Evolutionary conservation across 2,113 vertebrate genomes (phyloP).

Genomic region (Pantherophis guttatus): DNA sequence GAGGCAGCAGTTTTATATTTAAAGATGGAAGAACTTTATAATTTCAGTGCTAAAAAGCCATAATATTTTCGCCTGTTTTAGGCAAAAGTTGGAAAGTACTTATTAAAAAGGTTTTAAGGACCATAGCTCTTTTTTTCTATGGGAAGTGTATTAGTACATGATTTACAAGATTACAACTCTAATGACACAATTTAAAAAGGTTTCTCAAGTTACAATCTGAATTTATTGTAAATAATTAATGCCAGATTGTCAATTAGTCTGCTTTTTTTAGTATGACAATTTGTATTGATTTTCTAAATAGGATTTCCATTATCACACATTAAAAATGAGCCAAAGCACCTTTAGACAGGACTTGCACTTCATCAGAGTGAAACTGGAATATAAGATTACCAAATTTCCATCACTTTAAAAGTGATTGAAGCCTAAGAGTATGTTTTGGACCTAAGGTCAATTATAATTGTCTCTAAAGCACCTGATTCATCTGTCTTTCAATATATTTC

Average conservation of each 20-base stretch:
- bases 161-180: neutral
- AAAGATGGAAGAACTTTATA: neutral
- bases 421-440: neutral
- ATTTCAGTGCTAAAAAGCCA: neutral
- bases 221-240: constrained; percentile 6
- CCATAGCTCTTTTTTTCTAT: neutral
- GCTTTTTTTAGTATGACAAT: neutral
- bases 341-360: neutral
- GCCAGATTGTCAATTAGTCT: constrained; percentile 4
- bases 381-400: constrained; percentile 21
- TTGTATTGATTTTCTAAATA: constrained; percentile 35
- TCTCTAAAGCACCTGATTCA: neutral
- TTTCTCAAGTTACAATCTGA: neutral
- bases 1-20: neutral
- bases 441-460: neutral
- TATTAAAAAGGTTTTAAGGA: neutral
- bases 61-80: neutral
- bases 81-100: neutral
- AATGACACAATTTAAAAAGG: neutral
- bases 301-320: constrained; percentile 36
- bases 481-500: neutral
- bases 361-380: neutral
- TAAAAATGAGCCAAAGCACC: constrained; percentile 10
- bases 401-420: constrained; percentile 6
- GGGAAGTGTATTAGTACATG: neutral